These are phyloP conservation scores for Hedychridium roseum DNA, from an alignment of 2,888 invertebrate genomes.

Conservation along the genomic window DNA sequence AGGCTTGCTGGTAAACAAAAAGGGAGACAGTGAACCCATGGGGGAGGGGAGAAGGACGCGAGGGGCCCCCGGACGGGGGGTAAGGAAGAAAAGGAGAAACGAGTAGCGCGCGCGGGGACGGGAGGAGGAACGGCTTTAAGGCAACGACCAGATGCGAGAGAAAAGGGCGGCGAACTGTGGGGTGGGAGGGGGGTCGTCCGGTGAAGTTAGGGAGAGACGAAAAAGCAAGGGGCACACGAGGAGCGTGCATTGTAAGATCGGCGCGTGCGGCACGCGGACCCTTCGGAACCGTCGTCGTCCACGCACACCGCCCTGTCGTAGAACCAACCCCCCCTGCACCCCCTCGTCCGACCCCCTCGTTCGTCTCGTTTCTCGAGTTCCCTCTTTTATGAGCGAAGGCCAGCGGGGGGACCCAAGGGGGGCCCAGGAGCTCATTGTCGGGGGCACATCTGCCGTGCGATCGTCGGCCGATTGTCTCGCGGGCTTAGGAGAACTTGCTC, in stretches of 20 bases:
- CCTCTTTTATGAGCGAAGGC: constrained; percentile 42
- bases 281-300: constrained; percentile 42
- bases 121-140: constrained; percentile 40
- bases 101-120: constrained; percentile 12
- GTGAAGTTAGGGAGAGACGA: constrained; percentile 26
- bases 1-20: too few species aligned
- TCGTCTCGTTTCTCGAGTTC: constrained; percentile 48
- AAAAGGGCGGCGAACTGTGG: constrained; percentile 10
- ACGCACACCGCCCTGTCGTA: constrained; percentile 37
- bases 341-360: constrained; percentile 26
- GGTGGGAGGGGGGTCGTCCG: constrained; percentile 25
- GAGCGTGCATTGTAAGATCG: constrained; percentile 62
- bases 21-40: constrained; percentile 1
- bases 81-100: constrained; percentile 14
- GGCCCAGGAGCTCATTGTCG: constrained; percentile 56
- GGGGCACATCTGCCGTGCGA: constrained; percentile 61
- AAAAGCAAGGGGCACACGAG: constrained; percentile 53
- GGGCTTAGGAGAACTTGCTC: constrained; percentile 55
- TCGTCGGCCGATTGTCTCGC: constrained; percentile 59
- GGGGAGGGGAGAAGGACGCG: background rate
- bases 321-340: constrained; percentile 34
- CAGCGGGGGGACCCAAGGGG: constrained; percentile 43
- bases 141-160: constrained; percentile 54
- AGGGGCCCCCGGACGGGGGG: too few species aligned
- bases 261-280: constrained; percentile 62